phyloP scores from a whole-genome alignment of 2,888 invertebrate genomes.

The Brassicogethes aeneus region DNA sequence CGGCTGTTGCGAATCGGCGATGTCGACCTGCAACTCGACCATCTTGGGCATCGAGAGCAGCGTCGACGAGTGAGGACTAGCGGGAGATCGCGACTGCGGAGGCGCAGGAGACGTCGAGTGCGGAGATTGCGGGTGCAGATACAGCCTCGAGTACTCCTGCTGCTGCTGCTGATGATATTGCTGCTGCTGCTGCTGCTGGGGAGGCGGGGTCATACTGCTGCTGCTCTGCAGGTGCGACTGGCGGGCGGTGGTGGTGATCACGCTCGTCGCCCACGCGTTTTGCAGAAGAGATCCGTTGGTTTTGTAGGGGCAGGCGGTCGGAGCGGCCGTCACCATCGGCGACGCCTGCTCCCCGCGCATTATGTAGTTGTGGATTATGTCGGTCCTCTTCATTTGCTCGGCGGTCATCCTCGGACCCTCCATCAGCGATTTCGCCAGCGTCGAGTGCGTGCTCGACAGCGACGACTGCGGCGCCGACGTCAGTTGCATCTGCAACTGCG shows the following conservation, averaged over 20 bases:
- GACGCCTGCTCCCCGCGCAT: constrained; percentile 61
- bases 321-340: constrained; percentile 45
- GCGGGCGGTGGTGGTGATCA: constrained; percentile 53
- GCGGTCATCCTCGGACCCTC: constrained; percentile 91
- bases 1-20: constrained; percentile 73
- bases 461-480: constrained; percentile 45
- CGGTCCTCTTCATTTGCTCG: constrained; percentile 84
- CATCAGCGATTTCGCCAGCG: constrained; percentile 82
- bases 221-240: constrained; percentile 28
- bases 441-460: constrained; percentile 80
- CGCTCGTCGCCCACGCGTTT: constrained; percentile 47
- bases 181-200: constrained; percentile 40
- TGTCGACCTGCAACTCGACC: constrained; percentile 73
- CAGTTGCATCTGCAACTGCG: constrained; percentile 28
- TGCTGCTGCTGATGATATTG: constrained; percentile 38
- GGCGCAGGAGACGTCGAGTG: constrained; percentile 41
- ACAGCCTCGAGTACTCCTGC: constrained; percentile 40
- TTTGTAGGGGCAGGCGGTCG: constrained; percentile 41
- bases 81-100: constrained; percentile 34
- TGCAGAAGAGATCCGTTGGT: constrained; percentile 28
- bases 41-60: constrained; percentile 43
- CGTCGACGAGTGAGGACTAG: constrained; percentile 40
- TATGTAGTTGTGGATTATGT: constrained; percentile 87
- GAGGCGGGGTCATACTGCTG: constrained; percentile 24
- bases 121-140: constrained; percentile 38